phyloP scores from a whole-genome alignment of 2,113 vertebrate genomes.

The Tragelaphus scriptus region DNA sequence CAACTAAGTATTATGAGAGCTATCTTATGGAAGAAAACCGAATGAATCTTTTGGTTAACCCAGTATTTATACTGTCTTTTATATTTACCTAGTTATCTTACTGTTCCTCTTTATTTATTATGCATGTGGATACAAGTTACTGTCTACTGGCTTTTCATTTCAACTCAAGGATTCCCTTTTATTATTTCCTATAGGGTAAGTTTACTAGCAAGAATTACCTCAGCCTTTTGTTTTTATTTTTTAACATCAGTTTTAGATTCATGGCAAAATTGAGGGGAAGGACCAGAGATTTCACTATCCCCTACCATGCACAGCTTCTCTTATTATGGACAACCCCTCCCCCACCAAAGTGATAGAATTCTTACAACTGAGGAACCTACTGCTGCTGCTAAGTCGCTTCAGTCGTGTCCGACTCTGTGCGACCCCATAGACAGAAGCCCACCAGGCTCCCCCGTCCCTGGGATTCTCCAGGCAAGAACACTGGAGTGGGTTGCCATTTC shows the following conservation, averaged over 20 bases:
- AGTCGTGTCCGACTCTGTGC: too few relatives aligned
- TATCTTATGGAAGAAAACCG: background rate
- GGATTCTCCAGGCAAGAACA: too few relatives aligned
- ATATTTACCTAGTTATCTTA: background rate
- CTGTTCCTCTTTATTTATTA: background rate
- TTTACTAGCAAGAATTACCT: background rate
- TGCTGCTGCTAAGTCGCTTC: too few relatives aligned
- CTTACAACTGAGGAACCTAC: background rate
- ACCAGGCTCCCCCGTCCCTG: too few relatives aligned
- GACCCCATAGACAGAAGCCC: too few relatives aligned
- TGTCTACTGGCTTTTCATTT: background rate
- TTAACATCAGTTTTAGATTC: background rate
- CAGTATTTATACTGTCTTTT: background rate
- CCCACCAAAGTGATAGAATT: background rate
- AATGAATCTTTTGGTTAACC: background rate
- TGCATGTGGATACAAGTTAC: background rate
- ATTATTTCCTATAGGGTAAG: background rate
- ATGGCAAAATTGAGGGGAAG: background rate
- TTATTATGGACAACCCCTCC: background rate
- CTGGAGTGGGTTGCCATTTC: too few relatives aligned
- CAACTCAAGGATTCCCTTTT: background rate
- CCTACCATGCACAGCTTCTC: background rate
- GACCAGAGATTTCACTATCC: background rate
- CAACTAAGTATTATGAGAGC: background rate
- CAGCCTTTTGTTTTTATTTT: background rate